Evolutionary conservation across 2,797 vertebrate species (phyloP).

Genomic region (Staurois parvus): DNA sequence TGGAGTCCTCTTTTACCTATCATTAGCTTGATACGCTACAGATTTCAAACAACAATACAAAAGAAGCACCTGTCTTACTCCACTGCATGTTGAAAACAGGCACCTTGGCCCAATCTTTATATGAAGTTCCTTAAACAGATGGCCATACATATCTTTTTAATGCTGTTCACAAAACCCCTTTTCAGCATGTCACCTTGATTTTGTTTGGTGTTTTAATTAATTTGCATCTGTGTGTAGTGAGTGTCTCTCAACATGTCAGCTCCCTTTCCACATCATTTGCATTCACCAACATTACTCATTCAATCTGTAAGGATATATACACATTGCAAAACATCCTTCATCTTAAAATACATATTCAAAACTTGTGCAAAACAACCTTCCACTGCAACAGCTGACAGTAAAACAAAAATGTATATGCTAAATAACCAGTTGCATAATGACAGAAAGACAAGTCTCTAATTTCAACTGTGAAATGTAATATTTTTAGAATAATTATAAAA

Average conservation of each 20-base stretch:
- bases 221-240: slow-evolving; percentile 44
- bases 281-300: slow-evolving; percentile 58
- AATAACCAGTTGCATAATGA: slow-evolving; percentile 39
- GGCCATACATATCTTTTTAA: not conserved
- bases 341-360: slow-evolving; percentile 60
- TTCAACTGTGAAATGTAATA: slow-evolving; percentile 14
- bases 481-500: not conserved
- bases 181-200: not conserved
- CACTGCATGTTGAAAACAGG: no score
- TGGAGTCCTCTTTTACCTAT: not conserved
- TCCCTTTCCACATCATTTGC: slow-evolving; percentile 47
- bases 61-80: no score
- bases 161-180: slow-evolving; percentile 1
- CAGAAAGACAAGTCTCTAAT: slow-evolving; percentile 18
- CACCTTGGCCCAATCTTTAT: not conserved
- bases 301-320: slow-evolving; percentile 59
- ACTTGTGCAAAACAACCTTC: slow-evolving; percentile 43
- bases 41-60: no score
- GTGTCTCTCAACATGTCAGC: slow-evolving; percentile 47
- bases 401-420: slow-evolving; percentile 39
- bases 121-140: not conserved
- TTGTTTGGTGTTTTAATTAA: slow-evolving; percentile 45
- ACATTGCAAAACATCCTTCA: slow-evolving; percentile 58
- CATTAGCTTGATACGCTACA: not conserved
- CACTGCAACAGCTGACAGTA: slow-evolving; percentile 32